These are phyloP conservation scores for Poecile montanus DNA, from an alignment of 2,797 vertebrate genomes.

Conservation along the genomic window DNA sequence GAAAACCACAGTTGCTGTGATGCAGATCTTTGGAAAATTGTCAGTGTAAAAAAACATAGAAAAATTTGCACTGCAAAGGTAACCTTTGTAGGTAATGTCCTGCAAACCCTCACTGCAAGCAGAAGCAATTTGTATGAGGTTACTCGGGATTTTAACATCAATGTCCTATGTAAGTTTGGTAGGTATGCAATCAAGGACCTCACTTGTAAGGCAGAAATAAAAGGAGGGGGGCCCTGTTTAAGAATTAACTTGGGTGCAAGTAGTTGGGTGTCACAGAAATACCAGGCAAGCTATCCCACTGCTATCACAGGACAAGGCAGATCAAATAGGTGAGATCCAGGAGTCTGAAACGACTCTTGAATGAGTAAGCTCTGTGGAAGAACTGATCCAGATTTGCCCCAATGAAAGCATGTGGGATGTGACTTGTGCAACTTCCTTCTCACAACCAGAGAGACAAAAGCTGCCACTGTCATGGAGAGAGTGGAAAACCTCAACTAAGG, in stretches of 20 bases:
- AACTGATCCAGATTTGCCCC: background rate
- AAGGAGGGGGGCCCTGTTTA: background rate
- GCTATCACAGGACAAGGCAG: background rate
- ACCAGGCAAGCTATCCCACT: background rate
- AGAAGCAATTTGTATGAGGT: background rate
- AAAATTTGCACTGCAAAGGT: background rate
- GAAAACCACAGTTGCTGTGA: background rate
- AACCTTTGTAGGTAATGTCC: background rate
- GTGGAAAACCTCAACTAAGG: background rate
- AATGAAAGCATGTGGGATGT: background rate
- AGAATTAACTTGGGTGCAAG: background rate
- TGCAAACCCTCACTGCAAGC: background rate
- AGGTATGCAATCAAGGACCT: background rate
- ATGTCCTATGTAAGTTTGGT: background rate
- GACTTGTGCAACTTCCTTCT: background rate
- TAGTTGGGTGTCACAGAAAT: background rate
- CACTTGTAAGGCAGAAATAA: background rate
- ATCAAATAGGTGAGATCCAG: background rate
- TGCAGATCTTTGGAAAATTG: background rate
- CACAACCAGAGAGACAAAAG: background rate
- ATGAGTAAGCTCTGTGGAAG: background rate
- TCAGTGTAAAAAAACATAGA: background rate
- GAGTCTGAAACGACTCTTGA: background rate
- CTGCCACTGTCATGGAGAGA: background rate
- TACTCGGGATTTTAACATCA: background rate